Evolutionary conservation across 2,797 vertebrate genomes (phyloP).

Genomic region (Oreonectes daqikongensis): DNA sequence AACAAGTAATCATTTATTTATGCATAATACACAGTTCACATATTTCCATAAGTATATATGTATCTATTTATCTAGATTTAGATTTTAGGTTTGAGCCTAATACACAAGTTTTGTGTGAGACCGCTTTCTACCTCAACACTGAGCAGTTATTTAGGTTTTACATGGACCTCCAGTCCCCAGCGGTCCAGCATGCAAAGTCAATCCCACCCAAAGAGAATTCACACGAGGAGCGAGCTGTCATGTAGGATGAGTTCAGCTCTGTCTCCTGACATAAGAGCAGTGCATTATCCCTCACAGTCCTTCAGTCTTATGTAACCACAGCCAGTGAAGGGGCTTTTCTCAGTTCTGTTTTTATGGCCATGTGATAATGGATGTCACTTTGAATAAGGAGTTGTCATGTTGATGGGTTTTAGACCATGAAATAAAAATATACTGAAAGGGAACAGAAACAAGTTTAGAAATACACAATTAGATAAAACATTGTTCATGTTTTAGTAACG

Average conservation of each 20-base stretch:
- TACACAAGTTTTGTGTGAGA: too few species aligned
- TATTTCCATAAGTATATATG: too few species aligned
- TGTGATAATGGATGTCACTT: slow-evolving; percentile 52
- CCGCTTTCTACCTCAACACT: not conserved
- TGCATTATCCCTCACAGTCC: slow-evolving; percentile 17
- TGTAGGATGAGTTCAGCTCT: slow-evolving; percentile 59
- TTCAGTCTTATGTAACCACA: slow-evolving; percentile 9
- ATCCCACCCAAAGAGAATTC: not conserved
- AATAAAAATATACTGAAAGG: not conserved
- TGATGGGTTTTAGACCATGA: slow-evolving; percentile 17
- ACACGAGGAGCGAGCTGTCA: slow-evolving; percentile 58
- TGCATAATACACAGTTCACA: too few species aligned
- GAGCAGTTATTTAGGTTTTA: not conserved
- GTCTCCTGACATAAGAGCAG: slow-evolving; percentile 13
- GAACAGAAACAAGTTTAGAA: not conserved
- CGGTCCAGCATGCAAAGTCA: not conserved
- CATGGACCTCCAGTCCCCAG: not conserved
- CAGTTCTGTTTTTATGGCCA: slow-evolving; percentile 14
- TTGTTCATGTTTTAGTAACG: too few species aligned
- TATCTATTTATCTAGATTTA: too few species aligned
- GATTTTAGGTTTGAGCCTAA: too few species aligned
- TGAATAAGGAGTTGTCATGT: slow-evolving; percentile 33
- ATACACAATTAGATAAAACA: too few species aligned
- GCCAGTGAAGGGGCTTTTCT: slow-evolving; percentile 43
- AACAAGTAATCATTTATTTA: too few species aligned